phyloP scores from a whole-genome alignment of 2,113 vertebrate species.

The Peromyscus polionotus region DNA sequence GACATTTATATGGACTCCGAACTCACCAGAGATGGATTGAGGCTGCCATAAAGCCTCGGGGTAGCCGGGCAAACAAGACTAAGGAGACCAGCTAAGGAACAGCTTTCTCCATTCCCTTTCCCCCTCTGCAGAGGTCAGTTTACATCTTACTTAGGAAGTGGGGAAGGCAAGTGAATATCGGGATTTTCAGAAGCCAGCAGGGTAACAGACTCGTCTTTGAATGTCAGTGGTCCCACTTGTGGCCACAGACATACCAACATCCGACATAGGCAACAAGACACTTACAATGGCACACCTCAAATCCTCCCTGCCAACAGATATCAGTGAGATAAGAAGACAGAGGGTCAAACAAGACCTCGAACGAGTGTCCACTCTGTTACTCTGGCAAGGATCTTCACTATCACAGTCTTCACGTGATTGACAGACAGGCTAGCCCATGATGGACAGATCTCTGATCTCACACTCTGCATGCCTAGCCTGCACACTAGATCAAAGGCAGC shows the following conservation, averaged over 20 bases:
- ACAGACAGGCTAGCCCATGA: not conserved
- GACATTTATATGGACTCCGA: slow-evolving; percentile 65
- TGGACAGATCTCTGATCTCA: slow-evolving; percentile 3
- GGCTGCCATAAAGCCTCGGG: slow-evolving; percentile 23
- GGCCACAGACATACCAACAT: not conserved
- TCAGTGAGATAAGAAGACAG: not conserved
- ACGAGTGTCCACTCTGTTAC: not conserved
- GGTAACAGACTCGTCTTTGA: slow-evolving; percentile 45
- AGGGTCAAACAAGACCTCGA: not conserved
- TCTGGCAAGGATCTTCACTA: not conserved
- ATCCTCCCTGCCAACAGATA: not conserved
- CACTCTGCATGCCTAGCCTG: not conserved
- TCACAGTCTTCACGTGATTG: not conserved
- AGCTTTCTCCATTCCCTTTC: not conserved
- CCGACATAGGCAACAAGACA: not conserved
- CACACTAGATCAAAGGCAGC: not conserved
- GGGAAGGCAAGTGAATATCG: slow-evolving; percentile 14
- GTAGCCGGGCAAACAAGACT: slow-evolving; percentile 39
- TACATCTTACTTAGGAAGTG: slow-evolving; percentile 21
- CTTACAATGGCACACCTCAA: not conserved
- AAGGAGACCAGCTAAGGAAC: not conserved
- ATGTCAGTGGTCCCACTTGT: not conserved
- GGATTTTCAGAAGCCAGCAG: not conserved
- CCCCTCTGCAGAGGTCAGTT: not conserved
- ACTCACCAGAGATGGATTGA: slow-evolving; percentile 54